phyloP scores from a whole-genome alignment of 1,140 invertebrate species.

The Ectropis grisescens region DNA sequence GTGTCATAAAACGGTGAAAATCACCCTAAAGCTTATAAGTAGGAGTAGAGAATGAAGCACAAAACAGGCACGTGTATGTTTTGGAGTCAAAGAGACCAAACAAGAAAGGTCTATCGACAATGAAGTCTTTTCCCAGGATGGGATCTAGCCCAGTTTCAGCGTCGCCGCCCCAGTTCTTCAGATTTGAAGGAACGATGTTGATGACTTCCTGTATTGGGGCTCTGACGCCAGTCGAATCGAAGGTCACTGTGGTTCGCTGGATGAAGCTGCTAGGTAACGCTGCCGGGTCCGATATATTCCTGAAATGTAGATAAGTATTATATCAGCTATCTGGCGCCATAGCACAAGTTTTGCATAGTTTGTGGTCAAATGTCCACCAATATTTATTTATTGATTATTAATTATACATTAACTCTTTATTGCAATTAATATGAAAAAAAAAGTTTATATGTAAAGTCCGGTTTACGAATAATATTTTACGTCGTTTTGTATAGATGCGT shows the following conservation, averaged over 20 bases:
- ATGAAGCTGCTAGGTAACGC: constrained; percentile 4
- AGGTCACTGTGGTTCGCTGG: constrained; percentile 3
- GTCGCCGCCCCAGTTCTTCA: no score
- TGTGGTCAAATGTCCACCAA: no score
- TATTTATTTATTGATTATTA: constrained; percentile 1
- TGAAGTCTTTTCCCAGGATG: constrained; percentile 1
- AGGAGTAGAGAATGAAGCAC: not conserved
- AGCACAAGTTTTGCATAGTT: no score
- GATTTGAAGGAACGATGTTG: no score
- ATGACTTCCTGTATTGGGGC: not conserved
- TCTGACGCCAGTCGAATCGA: constrained; percentile 2
- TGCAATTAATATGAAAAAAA: not conserved
- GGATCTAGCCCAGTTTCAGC: not conserved
- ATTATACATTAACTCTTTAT: not conserved
- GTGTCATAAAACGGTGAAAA: no score
- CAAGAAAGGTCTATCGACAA: constrained; percentile 4
- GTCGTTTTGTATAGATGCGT: no score
- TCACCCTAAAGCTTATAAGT: no score
- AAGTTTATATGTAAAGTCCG: no score
- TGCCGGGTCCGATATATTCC: constrained; percentile 5
- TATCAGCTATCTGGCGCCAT: no score
- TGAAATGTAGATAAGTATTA: constrained; percentile 1
- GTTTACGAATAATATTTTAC: no score
- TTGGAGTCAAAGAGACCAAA: constrained; percentile 4
- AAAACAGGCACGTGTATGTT: not conserved